Conservation (phyloP, 2,113 vertebrate genomes). For the Calcarius ornatus region DNA sequence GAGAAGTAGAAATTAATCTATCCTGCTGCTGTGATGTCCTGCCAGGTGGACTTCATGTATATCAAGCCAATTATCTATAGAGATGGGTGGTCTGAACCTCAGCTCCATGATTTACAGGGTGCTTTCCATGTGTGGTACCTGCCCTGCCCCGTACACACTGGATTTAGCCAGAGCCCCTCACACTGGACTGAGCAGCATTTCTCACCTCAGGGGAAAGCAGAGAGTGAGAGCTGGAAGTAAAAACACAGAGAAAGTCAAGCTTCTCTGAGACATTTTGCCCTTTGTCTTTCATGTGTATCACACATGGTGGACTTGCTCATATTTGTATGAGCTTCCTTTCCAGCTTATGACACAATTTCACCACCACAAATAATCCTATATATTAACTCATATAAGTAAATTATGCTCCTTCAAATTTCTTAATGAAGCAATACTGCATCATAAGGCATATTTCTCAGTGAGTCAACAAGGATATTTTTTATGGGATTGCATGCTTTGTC, state of each 20-base stretch:
- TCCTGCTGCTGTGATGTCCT: not conserved
- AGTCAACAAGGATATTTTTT: not conserved
- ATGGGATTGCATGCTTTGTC: not conserved
- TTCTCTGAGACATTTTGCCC: not conserved
- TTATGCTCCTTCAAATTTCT: not conserved
- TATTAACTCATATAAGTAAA: not conserved
- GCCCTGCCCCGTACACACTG: not conserved
- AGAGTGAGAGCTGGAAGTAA: not conserved
- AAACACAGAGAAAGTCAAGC: not conserved
- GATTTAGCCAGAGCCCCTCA: not conserved
- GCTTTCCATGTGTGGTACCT: fast-evolving
- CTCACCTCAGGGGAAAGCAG: not conserved
- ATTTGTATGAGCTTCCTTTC: not conserved
- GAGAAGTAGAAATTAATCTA: not conserved
- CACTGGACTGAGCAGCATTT: fast-evolving
- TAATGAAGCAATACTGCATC: not conserved
- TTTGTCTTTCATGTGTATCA: not conserved
- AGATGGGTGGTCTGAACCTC: not conserved
- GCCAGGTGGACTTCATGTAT: not conserved
- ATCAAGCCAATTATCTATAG: not conserved
- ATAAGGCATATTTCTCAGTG: not conserved
- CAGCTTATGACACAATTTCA: not conserved
- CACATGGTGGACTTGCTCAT: not conserved
- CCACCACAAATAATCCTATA: not conserved
- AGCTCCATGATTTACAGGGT: not conserved